Conservation (phyloP, 2,113 vertebrate species). For the Phycodurus eques region DNA sequence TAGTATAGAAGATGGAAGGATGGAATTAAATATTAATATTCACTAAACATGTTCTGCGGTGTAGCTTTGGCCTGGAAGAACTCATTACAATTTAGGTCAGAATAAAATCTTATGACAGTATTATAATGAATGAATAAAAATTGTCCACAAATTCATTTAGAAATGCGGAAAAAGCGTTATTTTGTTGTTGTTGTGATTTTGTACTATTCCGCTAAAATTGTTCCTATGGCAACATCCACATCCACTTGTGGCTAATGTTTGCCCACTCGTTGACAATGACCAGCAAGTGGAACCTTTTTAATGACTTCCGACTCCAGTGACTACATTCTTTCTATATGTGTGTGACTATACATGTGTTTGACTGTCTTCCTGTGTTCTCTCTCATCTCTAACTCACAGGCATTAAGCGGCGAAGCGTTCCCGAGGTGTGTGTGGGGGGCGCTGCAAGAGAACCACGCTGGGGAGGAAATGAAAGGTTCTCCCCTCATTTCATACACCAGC, state of each 20-base stretch:
- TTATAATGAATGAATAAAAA: neutral
- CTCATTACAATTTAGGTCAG: too few relatives aligned
- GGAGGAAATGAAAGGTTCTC: constrained; percentile 71
- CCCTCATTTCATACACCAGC: constrained; percentile 70
- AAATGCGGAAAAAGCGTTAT: neutral
- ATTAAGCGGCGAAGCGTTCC: constrained; percentile 41
- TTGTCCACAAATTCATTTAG: neutral
- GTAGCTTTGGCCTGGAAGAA: too few relatives aligned
- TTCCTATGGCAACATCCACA: neutral
- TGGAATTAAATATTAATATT: too few relatives aligned
- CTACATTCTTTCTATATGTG: constrained; percentile 18
- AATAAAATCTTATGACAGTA: too few relatives aligned
- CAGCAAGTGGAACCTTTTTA: constrained; percentile 2
- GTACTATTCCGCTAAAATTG: neutral
- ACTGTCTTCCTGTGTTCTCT: constrained; percentile 69
- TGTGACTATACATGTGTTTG: constrained; percentile 22
- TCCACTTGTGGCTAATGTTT: constrained; percentile 7
- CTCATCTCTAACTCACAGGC: constrained; percentile 61
- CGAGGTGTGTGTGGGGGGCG: constrained; percentile 15
- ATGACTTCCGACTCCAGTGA: constrained; percentile 31
- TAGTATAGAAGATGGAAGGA: too few relatives aligned
- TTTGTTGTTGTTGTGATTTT: neutral
- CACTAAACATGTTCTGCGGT: too few relatives aligned
- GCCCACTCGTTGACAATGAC: neutral
- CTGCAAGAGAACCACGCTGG: constrained; percentile 37